A percentile compares a stretch with the other conserved stretches of the same genome.
Conservation (phyloP, 1,140 invertebrate species). For the Drosophila athabasca region DNA sequence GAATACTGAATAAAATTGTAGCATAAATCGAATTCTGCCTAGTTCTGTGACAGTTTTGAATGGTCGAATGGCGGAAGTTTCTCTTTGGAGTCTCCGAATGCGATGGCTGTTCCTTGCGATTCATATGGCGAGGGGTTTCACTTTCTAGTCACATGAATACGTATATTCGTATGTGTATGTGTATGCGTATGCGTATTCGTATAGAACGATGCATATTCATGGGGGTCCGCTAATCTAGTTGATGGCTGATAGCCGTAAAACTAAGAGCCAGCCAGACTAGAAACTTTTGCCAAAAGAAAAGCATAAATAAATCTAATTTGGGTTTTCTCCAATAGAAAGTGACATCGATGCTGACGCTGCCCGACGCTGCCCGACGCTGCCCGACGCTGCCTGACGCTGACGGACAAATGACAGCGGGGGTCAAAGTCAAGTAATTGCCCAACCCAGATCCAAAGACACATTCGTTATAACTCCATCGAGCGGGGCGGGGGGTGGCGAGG, state of each 20-base stretch:
- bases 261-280: constrained; percentile 7
- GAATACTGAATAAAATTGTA: constrained; percentile 26
- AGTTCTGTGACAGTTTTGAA: neutral
- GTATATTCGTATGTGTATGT: neutral
- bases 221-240: neutral
- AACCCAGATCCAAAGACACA: constrained; percentile 22
- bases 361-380: no score
- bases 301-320: constrained; percentile 35
- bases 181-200: no score
- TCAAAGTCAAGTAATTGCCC: constrained; percentile 50
- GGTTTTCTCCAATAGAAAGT: constrained; percentile 47
- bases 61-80: neutral
- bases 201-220: constrained; percentile 21
- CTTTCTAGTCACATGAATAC: constrained; percentile 32
- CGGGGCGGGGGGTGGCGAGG: neutral
- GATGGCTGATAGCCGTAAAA: neutral
- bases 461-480: constrained; percentile 45
- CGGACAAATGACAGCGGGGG: constrained; percentile 29
- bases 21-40: neutral
- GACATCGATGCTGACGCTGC: constrained; percentile 12
- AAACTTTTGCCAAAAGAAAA: constrained; percentile 38
- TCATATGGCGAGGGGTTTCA: constrained; percentile 1
- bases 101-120: neutral
- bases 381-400: neutral
- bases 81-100: neutral